Evolutionary conservation across 2,888 invertebrate genomes (phyloP).

Genomic region (Cosmopolites sordidus): DNA sequence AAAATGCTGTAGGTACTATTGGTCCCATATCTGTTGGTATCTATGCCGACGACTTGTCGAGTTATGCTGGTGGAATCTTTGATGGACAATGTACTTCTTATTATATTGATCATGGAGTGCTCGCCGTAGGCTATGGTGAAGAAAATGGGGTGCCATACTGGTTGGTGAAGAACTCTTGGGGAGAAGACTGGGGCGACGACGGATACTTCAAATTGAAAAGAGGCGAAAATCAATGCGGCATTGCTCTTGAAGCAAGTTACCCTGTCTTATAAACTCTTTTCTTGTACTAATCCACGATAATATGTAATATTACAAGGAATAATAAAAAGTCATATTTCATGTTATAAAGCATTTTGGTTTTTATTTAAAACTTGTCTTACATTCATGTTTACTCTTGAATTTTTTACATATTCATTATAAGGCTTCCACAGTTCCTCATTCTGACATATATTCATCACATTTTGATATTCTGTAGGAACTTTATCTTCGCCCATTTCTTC

Average conservation of each 20-base stretch:
- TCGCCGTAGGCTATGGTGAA: slow-evolving; percentile 73
- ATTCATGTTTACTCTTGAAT: slow-evolving; percentile 89
- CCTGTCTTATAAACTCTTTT: slow-evolving; percentile 62
- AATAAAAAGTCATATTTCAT: not conserved
- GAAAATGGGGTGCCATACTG: slow-evolving; percentile 53
- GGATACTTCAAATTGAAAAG: slow-evolving; percentile 41
- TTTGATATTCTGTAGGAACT: slow-evolving; percentile 29
- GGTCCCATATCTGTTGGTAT: slow-evolving; percentile 83
- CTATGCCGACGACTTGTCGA: slow-evolving; percentile 79
- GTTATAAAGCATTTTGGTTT: slow-evolving; percentile 48
- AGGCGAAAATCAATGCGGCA: slow-evolving; percentile 72
- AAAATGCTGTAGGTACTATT: slow-evolving; percentile 67
- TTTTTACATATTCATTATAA: slow-evolving; percentile 59
- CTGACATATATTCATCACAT: slow-evolving; percentile 36
- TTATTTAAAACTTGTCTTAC: slow-evolving; percentile 80
- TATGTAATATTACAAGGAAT: no score
- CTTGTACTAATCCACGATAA: not conserved
- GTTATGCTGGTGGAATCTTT: slow-evolving; percentile 75
- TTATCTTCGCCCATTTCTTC: no score
- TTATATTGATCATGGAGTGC: slow-evolving; percentile 74
- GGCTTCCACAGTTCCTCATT: slow-evolving; percentile 52
- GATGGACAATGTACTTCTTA: slow-evolving; percentile 63
- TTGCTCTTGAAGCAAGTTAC: slow-evolving; percentile 74
- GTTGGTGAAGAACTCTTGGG: slow-evolving; percentile 70
- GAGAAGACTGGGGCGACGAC: slow-evolving; percentile 42